Evolutionary conservation across 2,888 invertebrate genomes (phyloP).

Genomic region (Phalangium opilio): DNA sequence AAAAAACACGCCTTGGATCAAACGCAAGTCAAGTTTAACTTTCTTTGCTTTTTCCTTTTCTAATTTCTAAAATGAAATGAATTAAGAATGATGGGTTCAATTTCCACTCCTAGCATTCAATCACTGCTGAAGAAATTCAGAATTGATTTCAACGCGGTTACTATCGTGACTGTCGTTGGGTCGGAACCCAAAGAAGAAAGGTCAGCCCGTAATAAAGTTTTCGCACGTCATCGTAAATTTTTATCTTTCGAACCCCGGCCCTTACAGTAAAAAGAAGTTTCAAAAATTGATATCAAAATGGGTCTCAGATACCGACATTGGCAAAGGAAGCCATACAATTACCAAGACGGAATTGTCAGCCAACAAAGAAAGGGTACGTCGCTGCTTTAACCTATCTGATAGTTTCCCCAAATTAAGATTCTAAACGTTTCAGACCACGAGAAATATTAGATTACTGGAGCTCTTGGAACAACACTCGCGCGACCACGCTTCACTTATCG

Average conservation of each 20-base stretch:
- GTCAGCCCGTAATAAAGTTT: too few species aligned
- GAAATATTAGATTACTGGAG: constrained; percentile 78
- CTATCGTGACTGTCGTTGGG: constrained; percentile 78
- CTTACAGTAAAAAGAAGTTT: neutral
- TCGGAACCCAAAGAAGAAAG: constrained; percentile 60
- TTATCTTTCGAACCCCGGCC: too few species aligned
- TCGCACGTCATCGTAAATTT: too few species aligned
- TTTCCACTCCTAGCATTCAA: constrained; percentile 60
- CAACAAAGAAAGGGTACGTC: constrained; percentile 8
- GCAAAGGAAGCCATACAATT: constrained; percentile 6
- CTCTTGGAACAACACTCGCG: constrained; percentile 63
- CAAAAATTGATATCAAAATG: constrained; percentile 5
- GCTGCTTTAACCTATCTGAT: too few species aligned
- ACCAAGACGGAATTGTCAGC: constrained; percentile 5
- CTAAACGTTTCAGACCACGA: constrained; percentile 51
- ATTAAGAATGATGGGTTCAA: too few species aligned
- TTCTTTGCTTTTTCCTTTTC: too few species aligned
- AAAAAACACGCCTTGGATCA: constrained; percentile 73
- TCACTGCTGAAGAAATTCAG: constrained; percentile 88
- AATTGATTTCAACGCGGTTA: constrained; percentile 86
- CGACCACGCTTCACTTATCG: constrained; percentile 60
- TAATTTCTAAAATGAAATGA: too few species aligned
- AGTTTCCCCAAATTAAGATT: too few species aligned
- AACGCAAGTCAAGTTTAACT: constrained; percentile 66
- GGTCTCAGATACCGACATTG: constrained; percentile 7